A percentile compares a stretch with the other conserved stretches of the same genome.
These are phyloP conservation scores for Lepetodrilus schrolli DNA, from an alignment of 2,888 invertebrate species.

Conservation along the genomic window DNA sequence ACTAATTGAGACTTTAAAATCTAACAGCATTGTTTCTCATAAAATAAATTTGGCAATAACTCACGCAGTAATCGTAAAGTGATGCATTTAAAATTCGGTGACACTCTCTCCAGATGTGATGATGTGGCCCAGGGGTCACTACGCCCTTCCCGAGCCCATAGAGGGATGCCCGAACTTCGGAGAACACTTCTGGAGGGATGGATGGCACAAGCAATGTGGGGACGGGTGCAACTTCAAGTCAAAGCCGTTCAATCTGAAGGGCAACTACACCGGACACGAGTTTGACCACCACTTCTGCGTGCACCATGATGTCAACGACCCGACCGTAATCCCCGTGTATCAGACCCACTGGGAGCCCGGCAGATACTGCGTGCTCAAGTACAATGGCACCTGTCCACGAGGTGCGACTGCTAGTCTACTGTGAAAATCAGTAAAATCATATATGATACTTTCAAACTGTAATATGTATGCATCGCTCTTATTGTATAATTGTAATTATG, in stretches of 20 bases:
- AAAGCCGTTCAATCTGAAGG: conserved; percentile 38
- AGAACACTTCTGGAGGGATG: conserved; percentile 43
- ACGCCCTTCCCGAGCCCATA: conserved; percentile 48
- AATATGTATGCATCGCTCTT: no score
- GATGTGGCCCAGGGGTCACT: conserved; percentile 57
- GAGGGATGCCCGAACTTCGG: conserved; percentile 49
- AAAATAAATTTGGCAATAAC: no score
- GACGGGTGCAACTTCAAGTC: conserved; percentile 47
- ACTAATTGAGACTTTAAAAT: no score
- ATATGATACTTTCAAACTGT: no score
- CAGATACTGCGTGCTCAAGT: conserved; percentile 52
- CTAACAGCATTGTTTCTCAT: no score
- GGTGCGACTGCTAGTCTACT: no score
- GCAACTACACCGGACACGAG: conserved; percentile 41
- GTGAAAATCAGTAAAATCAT: no score
- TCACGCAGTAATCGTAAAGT: no score
- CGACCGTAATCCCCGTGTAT: conserved; percentile 33
- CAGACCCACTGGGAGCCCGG: conserved; percentile 57
- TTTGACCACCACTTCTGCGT: conserved; percentile 51
- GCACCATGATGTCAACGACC: conserved; percentile 33
- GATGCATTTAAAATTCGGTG: no score
- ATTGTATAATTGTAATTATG: no score
- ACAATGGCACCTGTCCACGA: conserved; percentile 48
- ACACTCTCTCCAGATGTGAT: conserved; percentile 50
- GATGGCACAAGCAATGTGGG: conserved; percentile 46